Conservation (phyloP, 2,888 invertebrate genomes). For the Apodemia zela region DNA sequence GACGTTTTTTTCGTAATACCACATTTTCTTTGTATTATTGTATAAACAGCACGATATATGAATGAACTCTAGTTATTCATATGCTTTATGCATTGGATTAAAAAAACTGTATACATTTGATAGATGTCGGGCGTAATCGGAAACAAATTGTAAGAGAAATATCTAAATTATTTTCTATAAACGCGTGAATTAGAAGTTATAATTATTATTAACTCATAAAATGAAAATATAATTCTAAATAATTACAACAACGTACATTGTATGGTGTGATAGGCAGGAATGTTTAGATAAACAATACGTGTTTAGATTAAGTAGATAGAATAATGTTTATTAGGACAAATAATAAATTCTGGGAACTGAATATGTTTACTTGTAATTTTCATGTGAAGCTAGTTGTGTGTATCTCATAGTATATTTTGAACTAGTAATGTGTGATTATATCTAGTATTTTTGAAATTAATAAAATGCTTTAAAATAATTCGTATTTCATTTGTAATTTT, state of each 20-base stretch:
- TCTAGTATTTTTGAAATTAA: constrained; percentile 77
- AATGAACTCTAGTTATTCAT: no score
- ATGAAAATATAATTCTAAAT: not conserved
- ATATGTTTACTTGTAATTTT: constrained; percentile 46
- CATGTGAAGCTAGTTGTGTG: constrained; percentile 49
- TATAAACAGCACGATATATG: no score
- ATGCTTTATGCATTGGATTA: no score
- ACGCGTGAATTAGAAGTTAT: no score
- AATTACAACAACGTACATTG: constrained; percentile 3
- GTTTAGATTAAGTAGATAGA: constrained; percentile 15
- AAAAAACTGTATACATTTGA: no score
- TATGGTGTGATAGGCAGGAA: constrained; percentile 12
- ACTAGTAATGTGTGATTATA: constrained; percentile 71
- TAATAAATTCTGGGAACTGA: constrained; percentile 27
- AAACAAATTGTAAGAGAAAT: no score
- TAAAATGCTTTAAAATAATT: constrained; percentile 67
- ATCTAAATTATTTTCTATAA: no score
- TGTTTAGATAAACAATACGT: constrained; percentile 3
- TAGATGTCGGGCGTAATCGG: no score
- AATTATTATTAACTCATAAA: no score
- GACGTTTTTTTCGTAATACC: no score
- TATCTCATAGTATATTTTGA: constrained; percentile 70
- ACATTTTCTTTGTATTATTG: no score
- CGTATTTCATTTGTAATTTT: constrained; percentile 28
- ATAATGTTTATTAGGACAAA: constrained; percentile 17